Evolutionary conservation across 2,888 invertebrate genomes (phyloP).

Genomic region (Leptopilina syphax): DNA sequence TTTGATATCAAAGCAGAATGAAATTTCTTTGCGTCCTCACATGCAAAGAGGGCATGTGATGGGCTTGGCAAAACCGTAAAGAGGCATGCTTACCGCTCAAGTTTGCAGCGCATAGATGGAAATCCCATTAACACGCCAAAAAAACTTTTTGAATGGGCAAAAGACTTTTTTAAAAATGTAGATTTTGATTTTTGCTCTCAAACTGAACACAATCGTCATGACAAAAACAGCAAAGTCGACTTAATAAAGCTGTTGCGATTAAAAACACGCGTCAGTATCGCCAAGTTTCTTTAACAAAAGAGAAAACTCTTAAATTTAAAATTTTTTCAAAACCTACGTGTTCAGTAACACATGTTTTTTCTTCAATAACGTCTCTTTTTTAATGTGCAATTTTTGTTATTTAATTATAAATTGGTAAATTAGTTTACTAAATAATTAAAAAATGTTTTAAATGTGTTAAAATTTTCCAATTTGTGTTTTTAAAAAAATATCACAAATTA

Average conservation of each 20-base stretch:
- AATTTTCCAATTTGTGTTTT: too few species aligned
- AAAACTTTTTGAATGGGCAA: slow-evolving; percentile 3
- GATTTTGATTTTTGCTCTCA: not conserved
- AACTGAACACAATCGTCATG: not conserved
- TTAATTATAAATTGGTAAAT: too few species aligned
- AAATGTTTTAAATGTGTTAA: too few species aligned
- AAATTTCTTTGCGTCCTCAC: too few species aligned
- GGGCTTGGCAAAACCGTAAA: not conserved
- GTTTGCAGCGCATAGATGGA: not conserved
- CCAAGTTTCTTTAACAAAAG: not conserved
- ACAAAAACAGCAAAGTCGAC: not conserved
- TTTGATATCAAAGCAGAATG: too few species aligned
- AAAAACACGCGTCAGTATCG: not conserved
- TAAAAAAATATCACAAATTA: too few species aligned
- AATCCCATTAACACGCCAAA: not conserved
- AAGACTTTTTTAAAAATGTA: slow-evolving; percentile 4
- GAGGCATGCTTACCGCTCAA: not conserved
- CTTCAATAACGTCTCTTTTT: too few species aligned
- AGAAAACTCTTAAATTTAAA: too few species aligned
- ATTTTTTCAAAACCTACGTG: too few species aligned
- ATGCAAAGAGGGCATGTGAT: not conserved
- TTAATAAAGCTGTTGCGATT: not conserved
- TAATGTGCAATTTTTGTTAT: too few species aligned
- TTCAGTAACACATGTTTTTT: too few species aligned
- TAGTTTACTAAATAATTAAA: too few species aligned